These are phyloP conservation scores for Amblyjoppa fuscipennis DNA, from an alignment of 2,888 invertebrate species.

Conservation along the genomic window DNA sequence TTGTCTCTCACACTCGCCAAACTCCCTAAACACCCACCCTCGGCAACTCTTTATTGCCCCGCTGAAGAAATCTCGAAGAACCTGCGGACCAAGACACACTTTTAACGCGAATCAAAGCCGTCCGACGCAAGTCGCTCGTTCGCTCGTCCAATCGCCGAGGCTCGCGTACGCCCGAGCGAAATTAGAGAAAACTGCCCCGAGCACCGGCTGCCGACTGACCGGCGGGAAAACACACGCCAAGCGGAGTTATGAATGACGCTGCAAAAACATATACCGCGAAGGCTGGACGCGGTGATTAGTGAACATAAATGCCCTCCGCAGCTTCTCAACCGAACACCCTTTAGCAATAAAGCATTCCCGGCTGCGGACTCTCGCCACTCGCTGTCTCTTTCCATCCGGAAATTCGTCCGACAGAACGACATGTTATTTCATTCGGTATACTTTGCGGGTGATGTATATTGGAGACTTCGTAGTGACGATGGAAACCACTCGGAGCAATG, in stretches of 20 bases:
- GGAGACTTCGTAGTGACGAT: background rate
- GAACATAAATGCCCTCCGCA: constrained; percentile 38
- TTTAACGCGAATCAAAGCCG: background rate
- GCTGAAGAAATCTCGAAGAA: constrained; percentile 3
- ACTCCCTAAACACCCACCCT: constrained; percentile 9
- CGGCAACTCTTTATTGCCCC: constrained; percentile 29
- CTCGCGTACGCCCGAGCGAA: background rate
- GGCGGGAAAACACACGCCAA: constrained; percentile 55
- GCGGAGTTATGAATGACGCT: constrained; percentile 81
- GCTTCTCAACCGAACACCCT: constrained; percentile 12
- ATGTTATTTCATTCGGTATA: constrained; percentile 10
- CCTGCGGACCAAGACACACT: background rate
- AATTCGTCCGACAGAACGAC: constrained; percentile 10
- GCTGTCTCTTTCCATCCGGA: background rate
- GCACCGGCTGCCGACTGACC: constrained; percentile 57
- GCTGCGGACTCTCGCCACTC: background rate
- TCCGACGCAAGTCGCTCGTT: background rate
- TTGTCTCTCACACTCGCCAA: constrained; percentile 7
- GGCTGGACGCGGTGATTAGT: constrained; percentile 63
- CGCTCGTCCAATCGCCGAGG: background rate
- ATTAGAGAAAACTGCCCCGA: constrained; percentile 35
- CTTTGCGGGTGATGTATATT: background rate
- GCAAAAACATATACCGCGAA: constrained; percentile 76
- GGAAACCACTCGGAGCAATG: background rate
- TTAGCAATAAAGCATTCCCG: constrained; percentile 22